phyloP scores from a whole-genome alignment of 1,140 invertebrate genomes.

The Gonatopus flavifemur region DNA sequence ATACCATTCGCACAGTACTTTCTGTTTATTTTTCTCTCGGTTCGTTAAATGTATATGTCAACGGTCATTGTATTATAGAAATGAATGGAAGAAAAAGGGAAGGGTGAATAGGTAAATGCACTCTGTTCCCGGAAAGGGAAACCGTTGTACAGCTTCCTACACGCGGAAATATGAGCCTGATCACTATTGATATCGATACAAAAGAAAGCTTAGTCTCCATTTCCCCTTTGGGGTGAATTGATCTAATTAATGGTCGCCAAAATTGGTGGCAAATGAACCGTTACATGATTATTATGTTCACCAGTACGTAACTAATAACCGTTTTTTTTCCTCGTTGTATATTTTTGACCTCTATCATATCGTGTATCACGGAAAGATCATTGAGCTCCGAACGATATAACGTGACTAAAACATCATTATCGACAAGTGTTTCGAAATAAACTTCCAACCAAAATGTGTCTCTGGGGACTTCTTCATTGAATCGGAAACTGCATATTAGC shows the following conservation, averaged over 20 bases:
- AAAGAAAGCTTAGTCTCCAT: slow-evolving; percentile 17
- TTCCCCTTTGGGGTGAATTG: neutral
- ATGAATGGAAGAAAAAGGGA: slow-evolving; percentile 9
- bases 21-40: slow-evolving; percentile 1
- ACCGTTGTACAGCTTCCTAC: slow-evolving; percentile 23
- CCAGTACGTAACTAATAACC: too few species aligned
- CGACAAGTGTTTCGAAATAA: too few species aligned
- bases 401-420: too few species aligned
- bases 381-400: too few species aligned
- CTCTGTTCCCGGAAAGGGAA: slow-evolving; percentile 33
- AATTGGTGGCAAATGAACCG: slow-evolving; percentile 16
- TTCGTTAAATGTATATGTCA: slow-evolving; percentile 5
- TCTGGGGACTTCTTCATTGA: too few species aligned
- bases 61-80: slow-evolving; percentile 18
- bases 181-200: slow-evolving; percentile 18
- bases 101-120: slow-evolving; percentile 15
- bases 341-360: too few species aligned
- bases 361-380: too few species aligned
- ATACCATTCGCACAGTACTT: too few species aligned
- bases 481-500: too few species aligned
- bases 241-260: slow-evolving; percentile 17
- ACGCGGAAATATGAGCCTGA: slow-evolving; percentile 24
- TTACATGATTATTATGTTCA: too few species aligned
- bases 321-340: too few species aligned
- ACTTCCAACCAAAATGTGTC: too few species aligned